Base-by-base conservation (phyloP, 2,113 vertebrate genomes). In the Spilogale gracilis region DNA sequence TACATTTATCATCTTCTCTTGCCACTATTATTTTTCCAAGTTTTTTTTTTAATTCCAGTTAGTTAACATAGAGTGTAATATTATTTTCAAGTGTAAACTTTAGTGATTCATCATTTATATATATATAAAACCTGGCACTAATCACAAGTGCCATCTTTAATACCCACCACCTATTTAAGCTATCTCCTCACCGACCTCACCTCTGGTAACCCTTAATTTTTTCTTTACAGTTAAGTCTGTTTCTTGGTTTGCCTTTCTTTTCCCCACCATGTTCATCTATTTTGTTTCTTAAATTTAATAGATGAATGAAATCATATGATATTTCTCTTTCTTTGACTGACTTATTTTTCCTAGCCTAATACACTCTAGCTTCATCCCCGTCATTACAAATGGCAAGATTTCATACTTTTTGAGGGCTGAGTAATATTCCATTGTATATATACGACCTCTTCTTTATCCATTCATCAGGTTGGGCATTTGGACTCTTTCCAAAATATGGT, bases 1-100 rank as follows among this genome's bases (percentile, higher is more conserved):
- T 91, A 82, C 61, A 94, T 91, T 65, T 60, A 90, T 76, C 25
- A 65, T 58, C 17, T 12, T 89, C 25, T 87, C 60, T 91, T 73
- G 7, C 16, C 6, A 20, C 6, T 88, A 48, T 32, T 83, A 8
- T 58, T 76, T 16, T 76, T 48, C 38, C 38, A 38, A 38, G 38
- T 38, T 38, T 38, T 38, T 38, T 38, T 38, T 38, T 38, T 38
- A 38, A 38, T 38, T 38, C 38, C 38, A 38, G 38, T 76, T 71
- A 71, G 9, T 21, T 76, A 76, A 6, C 23, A 48, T 76, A 48
- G 0, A 76, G 23, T 48, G 23, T 48, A 48, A 76, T 48, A 48
- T 48, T 25, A 25, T 12, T 71, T 71, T 71, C n/a, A 71, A n/a
- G n/a, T 71, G 16, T 71, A n/a, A 1, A 71, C 10, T 71, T 38